Conservation (phyloP, 2,797 vertebrate species). For the Fistularia tabacaria region DNA sequence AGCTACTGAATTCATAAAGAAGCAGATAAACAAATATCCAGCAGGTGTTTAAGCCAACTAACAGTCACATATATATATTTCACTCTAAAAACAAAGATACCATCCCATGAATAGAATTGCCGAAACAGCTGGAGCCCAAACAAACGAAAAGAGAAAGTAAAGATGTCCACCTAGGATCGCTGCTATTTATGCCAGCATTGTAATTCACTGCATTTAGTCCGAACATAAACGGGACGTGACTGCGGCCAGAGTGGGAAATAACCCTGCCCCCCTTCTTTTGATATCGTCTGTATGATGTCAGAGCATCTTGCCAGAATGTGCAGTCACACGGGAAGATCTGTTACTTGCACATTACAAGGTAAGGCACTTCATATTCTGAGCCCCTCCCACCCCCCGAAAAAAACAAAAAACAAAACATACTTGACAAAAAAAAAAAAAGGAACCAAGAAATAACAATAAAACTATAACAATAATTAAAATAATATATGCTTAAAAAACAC, state of each 20-base stretch:
- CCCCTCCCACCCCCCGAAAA: constrained; percentile 57
- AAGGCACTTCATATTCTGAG: constrained; percentile 71
- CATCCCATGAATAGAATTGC: constrained; percentile 17
- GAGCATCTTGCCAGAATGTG: constrained; percentile 67
- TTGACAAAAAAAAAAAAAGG: constrained; percentile 46
- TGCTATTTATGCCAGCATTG: constrained; percentile 34
- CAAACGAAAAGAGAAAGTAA: constrained; percentile 19
- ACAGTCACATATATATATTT: constrained; percentile 22
- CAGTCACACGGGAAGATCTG: constrained; percentile 77
- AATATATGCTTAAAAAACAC: constrained; percentile 67
- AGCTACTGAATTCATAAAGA: constrained; percentile 39
- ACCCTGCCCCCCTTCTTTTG: constrained; percentile 33
- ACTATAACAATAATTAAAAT: constrained; percentile 78
- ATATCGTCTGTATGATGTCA: constrained; percentile 58
- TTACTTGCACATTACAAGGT: constrained; percentile 69
- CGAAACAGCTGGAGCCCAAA: constrained; percentile 26
- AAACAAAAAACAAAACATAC: constrained; percentile 50
- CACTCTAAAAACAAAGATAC: constrained; percentile 21
- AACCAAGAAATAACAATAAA: constrained; percentile 73
- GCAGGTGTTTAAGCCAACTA: constrained; percentile 13
- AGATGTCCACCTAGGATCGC: constrained; percentile 9
- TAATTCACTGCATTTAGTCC: constrained; percentile 37
- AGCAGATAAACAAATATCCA: background rate
- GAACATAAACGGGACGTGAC: constrained; percentile 47
- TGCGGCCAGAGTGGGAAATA: constrained; percentile 58